These are phyloP conservation scores for Ambastaia sidthimunki DNA, from an alignment of 2,797 vertebrate genomes.

Conservation along the genomic window DNA sequence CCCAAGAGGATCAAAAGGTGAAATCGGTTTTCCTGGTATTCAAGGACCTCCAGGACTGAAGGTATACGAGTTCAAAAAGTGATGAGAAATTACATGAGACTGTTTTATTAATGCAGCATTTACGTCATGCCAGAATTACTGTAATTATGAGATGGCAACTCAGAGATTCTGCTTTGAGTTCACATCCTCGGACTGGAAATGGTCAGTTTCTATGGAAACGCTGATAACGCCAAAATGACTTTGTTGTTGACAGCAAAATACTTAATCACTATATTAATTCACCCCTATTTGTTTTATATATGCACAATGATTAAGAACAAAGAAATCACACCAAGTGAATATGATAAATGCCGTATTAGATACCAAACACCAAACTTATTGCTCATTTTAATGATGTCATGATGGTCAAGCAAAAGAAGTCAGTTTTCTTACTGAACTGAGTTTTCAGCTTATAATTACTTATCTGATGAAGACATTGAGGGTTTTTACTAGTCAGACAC, in stretches of 20 bases:
- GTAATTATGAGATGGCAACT: neutral
- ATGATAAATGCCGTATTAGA: neutral
- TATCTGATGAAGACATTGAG: too few relatives aligned
- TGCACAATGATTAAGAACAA: neutral
- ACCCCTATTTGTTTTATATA: neutral
- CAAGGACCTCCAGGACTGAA: slow-evolving; percentile 83
- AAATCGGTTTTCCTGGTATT: slow-evolving; percentile 78
- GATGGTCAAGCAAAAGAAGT: neutral
- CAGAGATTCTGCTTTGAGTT: neutral
- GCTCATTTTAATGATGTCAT: neutral
- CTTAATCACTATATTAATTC: neutral
- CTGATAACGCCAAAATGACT: neutral
- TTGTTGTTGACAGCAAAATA: neutral
- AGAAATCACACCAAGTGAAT: neutral
- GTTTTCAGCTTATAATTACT: neutral
- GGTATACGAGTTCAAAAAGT: slow-evolving; percentile 71
- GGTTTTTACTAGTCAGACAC: neutral
- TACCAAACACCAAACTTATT: neutral
- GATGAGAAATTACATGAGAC: neutral
- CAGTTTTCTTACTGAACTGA: neutral
- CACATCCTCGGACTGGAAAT: neutral
- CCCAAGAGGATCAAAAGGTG: slow-evolving; percentile 88
- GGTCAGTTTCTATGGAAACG: neutral
- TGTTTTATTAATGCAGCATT: neutral
- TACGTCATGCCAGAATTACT: neutral